Evolutionary conservation across 92 coral and sea anemone genomes (phyloP), one percentile per base, ranked within the genome.

Genomic region (Porites cylindrica): DNA sequence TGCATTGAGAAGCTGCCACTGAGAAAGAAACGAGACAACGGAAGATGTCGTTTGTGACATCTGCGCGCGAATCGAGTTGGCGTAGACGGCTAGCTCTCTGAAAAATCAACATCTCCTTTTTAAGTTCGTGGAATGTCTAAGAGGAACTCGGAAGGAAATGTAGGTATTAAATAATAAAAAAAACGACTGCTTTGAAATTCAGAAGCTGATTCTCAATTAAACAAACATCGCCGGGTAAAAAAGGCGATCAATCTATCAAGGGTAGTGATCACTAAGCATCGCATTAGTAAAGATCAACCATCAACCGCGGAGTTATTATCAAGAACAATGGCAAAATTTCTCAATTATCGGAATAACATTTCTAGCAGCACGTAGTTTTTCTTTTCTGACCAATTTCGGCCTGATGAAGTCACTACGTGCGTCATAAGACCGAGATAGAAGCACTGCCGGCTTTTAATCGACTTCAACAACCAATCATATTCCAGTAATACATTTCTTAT

Each of bases 381-480:
- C 10, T 61, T 16, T 3, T 17, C 17, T 9, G 58, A 51, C 50
- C 16, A 23, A 58, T 32, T 3, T 70, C 52, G 10, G 13, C 66
- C 24, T 43, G 32, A 10, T 70, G 86, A 82, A 77, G 78, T 82
- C 86, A 82, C 10, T 26, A 10, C 38, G 43, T 59, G 78, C 77
- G 78, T 77, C 67, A 70, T 3, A 50, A n/a, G 32, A 12, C 21
- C 58, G 47, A 58, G 70, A 82, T 58, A 65, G 71, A 82, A 54
- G 10, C 18, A 59, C 10, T 66, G 12, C 52, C 77, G 11, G 12
- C 59, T 70, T 70, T 69, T 54, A 82, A 82, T 82, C 60, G 86
- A 58, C 66, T 43, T 13, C 8, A 32, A 54, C 52, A 68, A 16
- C 66, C 77, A 70, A 67, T 52, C 63, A 17, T 12, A n/a, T 51